Evolutionary conservation across 1,140 invertebrate genomes (phyloP), one percentile per base, ranked within the genome.

Genomic region (Mizuhopecten yessoensis): DNA sequence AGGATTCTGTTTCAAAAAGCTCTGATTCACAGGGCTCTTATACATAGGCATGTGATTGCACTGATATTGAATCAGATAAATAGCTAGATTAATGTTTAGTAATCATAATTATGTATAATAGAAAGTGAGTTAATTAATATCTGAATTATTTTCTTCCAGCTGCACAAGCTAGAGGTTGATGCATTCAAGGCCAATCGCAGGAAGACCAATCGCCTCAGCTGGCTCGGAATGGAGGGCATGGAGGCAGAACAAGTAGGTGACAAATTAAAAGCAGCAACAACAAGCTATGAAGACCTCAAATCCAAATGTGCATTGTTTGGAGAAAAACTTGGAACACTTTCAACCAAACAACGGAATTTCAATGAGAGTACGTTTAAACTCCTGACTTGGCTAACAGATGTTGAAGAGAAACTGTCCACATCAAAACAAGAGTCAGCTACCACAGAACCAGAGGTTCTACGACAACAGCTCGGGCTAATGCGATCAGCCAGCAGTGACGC

Each of bases 401-500:
- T 98, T 23, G 98, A 99, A 94, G 98, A 98, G 0, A 97, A 98
- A 96, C 97, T 98, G 0, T 97, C 97, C 3, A 97, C 98, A 86
- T 96, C 98, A 23, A 97, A 99, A 29, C 97, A 98, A 11, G 99
- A 99, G 95, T 97, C 98, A 0, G 97, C 98, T 87, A 98, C 98
- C 36, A 98, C 98, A 0, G 99, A 99, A 94, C 98, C 99, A 0
- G 98, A 98, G 94, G 97, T 98, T 34, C 98, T 99, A 0, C 98
- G 99, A 95, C 98, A 99, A 57, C 99, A 99, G 96, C 97, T 99
- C 39, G 97, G 98, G 90, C 97, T 98, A 90, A 98, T 98, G 0
- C 99, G 98, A 96, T 97, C 98, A 0, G 95, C 99, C 7, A 98
- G 99, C 95, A 98, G 98, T 93, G 99, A 99, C 94, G 98, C 99